Evolutionary conservation across 2,888 invertebrate species (phyloP).

Genomic region (Netelia virgata): DNA sequence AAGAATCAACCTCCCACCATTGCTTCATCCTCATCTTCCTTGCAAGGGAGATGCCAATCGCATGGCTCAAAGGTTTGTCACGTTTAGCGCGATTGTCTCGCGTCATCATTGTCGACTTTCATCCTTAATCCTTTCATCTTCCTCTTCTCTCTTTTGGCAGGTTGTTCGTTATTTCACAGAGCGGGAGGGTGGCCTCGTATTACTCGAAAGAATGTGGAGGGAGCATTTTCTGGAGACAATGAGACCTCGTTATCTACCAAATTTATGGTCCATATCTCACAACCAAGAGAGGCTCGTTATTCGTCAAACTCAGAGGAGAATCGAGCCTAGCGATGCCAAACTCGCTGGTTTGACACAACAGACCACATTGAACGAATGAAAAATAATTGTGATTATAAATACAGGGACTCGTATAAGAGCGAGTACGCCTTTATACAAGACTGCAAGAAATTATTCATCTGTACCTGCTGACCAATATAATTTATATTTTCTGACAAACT

Average conservation of each 20-base stretch:
- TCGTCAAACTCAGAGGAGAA: constrained; percentile 81
- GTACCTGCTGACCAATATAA: constrained; percentile 62
- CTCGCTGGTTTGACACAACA: constrained; percentile 77
- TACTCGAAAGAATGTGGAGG: constrained; percentile 91
- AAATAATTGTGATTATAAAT: constrained; percentile 14
- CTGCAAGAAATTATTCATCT: constrained; percentile 63
- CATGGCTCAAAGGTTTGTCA: constrained; percentile 79
- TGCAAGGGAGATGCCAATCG: constrained; percentile 73
- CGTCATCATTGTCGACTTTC: background rate
- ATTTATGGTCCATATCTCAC: constrained; percentile 91
- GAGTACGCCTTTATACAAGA: constrained; percentile 77
- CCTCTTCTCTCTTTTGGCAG: constrained; percentile 80
- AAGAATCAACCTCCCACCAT: constrained; percentile 62
- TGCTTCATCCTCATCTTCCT: constrained; percentile 42
- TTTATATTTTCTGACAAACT: constrained; percentile 70
- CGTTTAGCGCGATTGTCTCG: constrained; percentile 4
- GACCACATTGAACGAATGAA: constrained; percentile 43
- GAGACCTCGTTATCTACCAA: constrained; percentile 90
- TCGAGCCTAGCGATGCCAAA: constrained; percentile 81
- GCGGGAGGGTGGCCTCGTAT: constrained; percentile 87
- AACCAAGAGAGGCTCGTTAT: constrained; percentile 87
- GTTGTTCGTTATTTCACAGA: constrained; percentile 87
- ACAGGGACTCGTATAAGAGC: constrained; percentile 80
- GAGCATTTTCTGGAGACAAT: constrained; percentile 91
- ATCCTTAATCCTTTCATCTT: background rate